phyloP scores from a whole-genome alignment of 2,888 invertebrate genomes.

The Flexamia atlantica region DNA sequence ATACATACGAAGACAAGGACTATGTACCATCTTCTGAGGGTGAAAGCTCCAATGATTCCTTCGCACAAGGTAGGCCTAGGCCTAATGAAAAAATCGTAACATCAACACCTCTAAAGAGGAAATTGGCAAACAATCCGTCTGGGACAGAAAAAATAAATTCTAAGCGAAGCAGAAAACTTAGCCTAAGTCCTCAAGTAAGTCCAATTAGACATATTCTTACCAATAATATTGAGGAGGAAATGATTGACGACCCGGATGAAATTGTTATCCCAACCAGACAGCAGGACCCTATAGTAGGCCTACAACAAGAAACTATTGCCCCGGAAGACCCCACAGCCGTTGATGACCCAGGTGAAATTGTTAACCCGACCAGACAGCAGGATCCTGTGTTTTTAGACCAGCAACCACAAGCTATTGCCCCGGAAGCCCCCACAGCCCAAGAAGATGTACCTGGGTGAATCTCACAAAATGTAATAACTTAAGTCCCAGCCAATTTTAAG shows the following conservation, averaged over 20 bases:
- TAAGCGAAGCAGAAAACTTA: background rate
- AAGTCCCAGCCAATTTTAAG: no score
- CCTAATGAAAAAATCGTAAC: background rate
- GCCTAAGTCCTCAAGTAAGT: background rate
- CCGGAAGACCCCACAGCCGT: background rate
- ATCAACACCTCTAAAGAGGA: background rate
- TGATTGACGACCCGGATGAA: background rate
- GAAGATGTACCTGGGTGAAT: no score
- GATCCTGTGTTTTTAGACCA: no score
- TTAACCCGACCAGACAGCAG: no score
- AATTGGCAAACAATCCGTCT: background rate
- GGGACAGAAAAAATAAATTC: background rate
- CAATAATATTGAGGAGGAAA: background rate
- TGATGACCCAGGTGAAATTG: no score
- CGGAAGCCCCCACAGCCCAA: no score
- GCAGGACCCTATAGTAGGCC: background rate
- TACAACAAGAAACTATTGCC: no score
- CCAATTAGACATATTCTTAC: background rate
- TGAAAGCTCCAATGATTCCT: background rate
- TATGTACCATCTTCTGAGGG: constrained; percentile 4
- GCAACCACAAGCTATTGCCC: no score
- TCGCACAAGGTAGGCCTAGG: background rate
- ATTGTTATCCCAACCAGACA: background rate
- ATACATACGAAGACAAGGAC: background rate
- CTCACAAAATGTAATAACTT: no score